Base-by-base conservation (phyloP, 2,888 invertebrate genomes). In the Lasioglossum villosulum region DNA sequence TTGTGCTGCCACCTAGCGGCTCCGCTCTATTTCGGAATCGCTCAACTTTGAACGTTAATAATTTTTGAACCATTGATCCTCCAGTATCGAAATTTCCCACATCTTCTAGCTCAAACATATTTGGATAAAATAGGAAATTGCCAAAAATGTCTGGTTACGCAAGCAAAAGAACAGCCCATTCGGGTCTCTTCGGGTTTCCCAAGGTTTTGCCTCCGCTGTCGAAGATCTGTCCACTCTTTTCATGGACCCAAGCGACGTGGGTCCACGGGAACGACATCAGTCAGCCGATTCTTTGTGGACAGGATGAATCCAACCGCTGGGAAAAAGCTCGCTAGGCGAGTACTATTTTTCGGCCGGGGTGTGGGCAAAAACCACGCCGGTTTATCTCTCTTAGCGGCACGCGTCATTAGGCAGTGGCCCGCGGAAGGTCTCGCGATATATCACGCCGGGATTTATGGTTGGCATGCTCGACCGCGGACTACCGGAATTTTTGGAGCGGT, bases 341-440 rank as follows among this genome's bases (percentile, higher is more conserved):
- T 30, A 56, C 77, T 66, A 86, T 78, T 78, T 86, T 59, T 80
- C 78, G 34, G 34, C 4, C 23, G 10, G 16, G n/a, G 37, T 5
- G 23, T 23, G 4, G 12, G 37, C 48, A 81, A 84, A 78, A 81
- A 37, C n/a, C 27, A 1, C 73, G 34, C 52, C 75, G 86, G 80
- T 87, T 83, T 83, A 86, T 87, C 87, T 87, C 83, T 74, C 78
- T 86, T 70, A 59, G 56, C 70, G 73, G 59, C 80, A 83, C 80
- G 75, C 87, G 86, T 87, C 87, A 83, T 87, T 87, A 83, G 86
- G 83, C 80, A 81, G 75, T 77, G 80, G 75, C 34, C 37, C 68
- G 70, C 82, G 73, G 39, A 73, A 77, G 72, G 70, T 70, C 30
- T 52, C 78, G 72, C 37, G 14, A 59, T 84, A 75, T 39, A 78